Evolutionary conservation across 23 tunicate species (phyloP), one percentile per base, ranked within the genome.

Genomic region (Botrylloides violaceus): DNA sequence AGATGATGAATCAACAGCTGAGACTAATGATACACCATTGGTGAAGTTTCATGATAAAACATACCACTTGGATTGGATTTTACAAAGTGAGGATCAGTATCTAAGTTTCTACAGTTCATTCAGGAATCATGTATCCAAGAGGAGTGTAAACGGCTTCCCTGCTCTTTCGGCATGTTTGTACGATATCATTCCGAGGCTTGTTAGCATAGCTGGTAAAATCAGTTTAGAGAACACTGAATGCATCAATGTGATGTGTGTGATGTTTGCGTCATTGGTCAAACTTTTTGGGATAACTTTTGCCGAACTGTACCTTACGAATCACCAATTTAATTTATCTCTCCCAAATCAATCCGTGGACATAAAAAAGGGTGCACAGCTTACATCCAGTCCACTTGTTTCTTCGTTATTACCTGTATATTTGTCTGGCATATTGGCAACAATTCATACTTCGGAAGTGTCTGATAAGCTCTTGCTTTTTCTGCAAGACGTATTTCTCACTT

Each of bases 361-460:
- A 30, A 34, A 59, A 49, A 71, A 71, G 62, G 62, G 43, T 28
- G 34, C 27, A 25, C 9, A 7, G 48, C 3, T 66, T 75, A 48
- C 61, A 58, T 64, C 66, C 4, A 63, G 70, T 38, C 26, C 74
- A 6, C 77, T 73, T 32, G 64, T 79, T 9, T 72, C 94, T 7
- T 30, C 80, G 15, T 38, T 76, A 18, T 53, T 87, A 27, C 86
- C 86, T 53, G 82, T 76, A 59, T 87, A 76, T 70, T 71, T 74
- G 9, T 66, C 77, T 9, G 61, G 77, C 71, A 53, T 87, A 24
- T 47, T 82, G 25, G 65, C 75, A 48, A 20, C 29, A 36, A 32
- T 26, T 68, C 48, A 68, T 20, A 38, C 12, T 22, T 4, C 56
- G 23, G 61, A 6, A 36, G 35, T 32, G 60, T 36, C 35, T 3